Evolutionary conservation across 23 tunicate genomes (phyloP), one percentile per base, ranked within the genome.

Genomic region (Ciona savignyi): DNA sequence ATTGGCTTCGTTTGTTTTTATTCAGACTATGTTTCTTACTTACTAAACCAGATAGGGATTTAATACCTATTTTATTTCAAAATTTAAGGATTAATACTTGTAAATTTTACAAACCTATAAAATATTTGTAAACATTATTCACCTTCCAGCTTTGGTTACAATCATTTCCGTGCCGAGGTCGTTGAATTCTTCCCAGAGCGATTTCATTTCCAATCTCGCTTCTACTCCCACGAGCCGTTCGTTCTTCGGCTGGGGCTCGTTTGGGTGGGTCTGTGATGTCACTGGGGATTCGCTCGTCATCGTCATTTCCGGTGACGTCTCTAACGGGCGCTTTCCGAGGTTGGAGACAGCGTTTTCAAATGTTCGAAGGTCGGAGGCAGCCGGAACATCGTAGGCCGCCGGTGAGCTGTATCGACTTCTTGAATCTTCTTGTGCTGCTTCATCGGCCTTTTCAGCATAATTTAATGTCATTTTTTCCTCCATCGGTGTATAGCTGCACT

Each of bases 141-240:
- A 91, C 97, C 97, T 84, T 72, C 97, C 97, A 30, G 91, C 97
- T 51, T 91, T 91, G 0, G 97, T 91, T 22, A 91, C 97, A 49
- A 91, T 91, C 97, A 91, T 91, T 67, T 91, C 97, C 31, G 97
- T 91, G 64, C 97, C 97, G 21, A 91, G 82, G 30, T 91, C 97
- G 76, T 91, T 85, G 67, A 91, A 91, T 67, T 91, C 86, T 27
- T 80, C 86, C 97, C 97, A 91, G 62, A 91, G 75, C 1, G 80
- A 61, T 64, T 80, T 85, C 97, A 91, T 91, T 60, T 91, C 97
- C 70, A 91, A 74, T 33, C 76, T 65, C 24, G 97, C 97, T 60
- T 91, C 86, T 30, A 91, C 91, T 33, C 62, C 67, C 33, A 62
- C 80, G 22, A 91, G 73, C 66, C 80, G 80, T 26, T 71, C 73